A percentile compares a stretch with the other conserved stretches of the same genome.
Conservation (phyloP, 2,888 invertebrate genomes). For the Drosophila mulleri region DNA sequence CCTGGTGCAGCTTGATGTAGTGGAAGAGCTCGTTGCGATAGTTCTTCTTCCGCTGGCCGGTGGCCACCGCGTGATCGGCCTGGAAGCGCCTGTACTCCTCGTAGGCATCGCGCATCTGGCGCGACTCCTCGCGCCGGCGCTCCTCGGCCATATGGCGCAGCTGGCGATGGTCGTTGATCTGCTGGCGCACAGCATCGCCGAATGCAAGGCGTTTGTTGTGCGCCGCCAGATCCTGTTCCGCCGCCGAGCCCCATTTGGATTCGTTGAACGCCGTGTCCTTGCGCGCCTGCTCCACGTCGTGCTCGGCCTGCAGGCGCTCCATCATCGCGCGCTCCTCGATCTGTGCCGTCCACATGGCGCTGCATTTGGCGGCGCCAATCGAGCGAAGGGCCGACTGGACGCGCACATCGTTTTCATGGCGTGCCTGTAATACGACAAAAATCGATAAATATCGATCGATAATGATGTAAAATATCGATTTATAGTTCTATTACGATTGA, state of each 20-base stretch:
- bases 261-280: constrained; percentile 57
- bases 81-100: constrained; percentile 56
- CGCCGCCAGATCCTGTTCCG: constrained; percentile 47
- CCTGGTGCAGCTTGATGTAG: constrained; percentile 47
- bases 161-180: constrained; percentile 60
- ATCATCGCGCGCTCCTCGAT: constrained; percentile 91
- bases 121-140: constrained; percentile 47
- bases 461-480: too few relatives aligned
- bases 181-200: constrained; percentile 63
- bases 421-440: constrained; percentile 22
- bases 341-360: constrained; percentile 89
- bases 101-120: constrained; percentile 41
- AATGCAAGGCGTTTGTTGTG: constrained; percentile 54
- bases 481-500: too few relatives aligned
- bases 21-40: constrained; percentile 63
- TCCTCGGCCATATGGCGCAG: constrained; percentile 63
- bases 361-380: constrained; percentile 88
- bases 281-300: constrained; percentile 88
- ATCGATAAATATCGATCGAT: too few relatives aligned
- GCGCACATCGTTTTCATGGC: constrained; percentile 76
- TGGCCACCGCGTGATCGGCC: constrained; percentile 25
- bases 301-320: constrained; percentile 89
- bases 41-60: constrained; percentile 30
- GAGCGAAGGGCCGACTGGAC: constrained; percentile 82
- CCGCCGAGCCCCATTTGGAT: constrained; percentile 57